Conservation (phyloP, 1,140 invertebrate species). For the Drepana arcuata region DNA sequence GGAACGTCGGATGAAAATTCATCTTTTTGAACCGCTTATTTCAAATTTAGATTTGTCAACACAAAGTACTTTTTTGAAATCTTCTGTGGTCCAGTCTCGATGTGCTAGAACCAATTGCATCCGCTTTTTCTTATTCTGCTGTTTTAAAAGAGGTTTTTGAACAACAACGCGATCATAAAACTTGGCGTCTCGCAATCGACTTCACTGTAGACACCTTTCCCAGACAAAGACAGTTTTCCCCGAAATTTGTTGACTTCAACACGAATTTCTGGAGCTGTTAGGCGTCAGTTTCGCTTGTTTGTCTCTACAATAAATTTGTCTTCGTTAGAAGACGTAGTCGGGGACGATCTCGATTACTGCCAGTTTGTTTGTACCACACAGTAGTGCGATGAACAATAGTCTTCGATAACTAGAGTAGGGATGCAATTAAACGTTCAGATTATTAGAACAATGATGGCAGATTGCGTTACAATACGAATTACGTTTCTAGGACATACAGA, state of each 20-base stretch:
- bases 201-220: conserved; percentile 13
- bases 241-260: conserved; percentile 13
- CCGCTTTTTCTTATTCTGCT: background rate
- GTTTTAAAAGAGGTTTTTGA: conserved; percentile 5
- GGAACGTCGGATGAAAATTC: conserved; percentile 2
- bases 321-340: conserved; percentile 9
- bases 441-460: background rate
- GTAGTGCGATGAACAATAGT: conserved; percentile 1
- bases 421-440: conserved; percentile 2
- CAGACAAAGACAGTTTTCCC: conserved; percentile 7
- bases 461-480: background rate
- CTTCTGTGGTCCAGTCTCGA: background rate
- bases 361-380: conserved; percentile 3
- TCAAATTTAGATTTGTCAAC: conserved; percentile 6
- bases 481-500: too few species aligned
- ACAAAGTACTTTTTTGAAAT: conserved; percentile 2
- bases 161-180: conserved; percentile 2
- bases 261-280: conserved; percentile 13
- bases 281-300: conserved; percentile 12
- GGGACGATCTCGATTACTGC: conserved; percentile 8
- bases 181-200: conserved; percentile 6
- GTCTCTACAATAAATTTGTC: conserved; percentile 2
- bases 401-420: conserved; percentile 2
- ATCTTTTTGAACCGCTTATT: background rate
- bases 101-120: background rate